Percentiles rank a stretch among this genome's conserved stretches.
These are phyloP conservation scores for Cantharis lateralis DNA, from an alignment of 2,888 invertebrate genomes.

Conservation along the genomic window DNA sequence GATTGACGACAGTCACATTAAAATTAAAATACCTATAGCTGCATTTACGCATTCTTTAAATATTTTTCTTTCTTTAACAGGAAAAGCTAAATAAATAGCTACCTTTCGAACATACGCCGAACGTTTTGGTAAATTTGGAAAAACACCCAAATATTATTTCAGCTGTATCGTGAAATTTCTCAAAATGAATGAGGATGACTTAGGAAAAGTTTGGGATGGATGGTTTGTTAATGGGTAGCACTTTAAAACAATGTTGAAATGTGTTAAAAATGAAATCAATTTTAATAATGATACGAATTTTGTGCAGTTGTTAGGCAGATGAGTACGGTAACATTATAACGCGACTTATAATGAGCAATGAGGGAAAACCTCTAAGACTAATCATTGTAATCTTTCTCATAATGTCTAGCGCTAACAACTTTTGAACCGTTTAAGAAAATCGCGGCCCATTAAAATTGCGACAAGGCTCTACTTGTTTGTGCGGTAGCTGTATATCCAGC, in stretches of 20 bases:
- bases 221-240: neutral
- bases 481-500: slow-evolving; percentile 44
- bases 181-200: neutral
- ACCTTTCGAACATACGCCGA: neutral
- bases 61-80: neutral
- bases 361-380: slow-evolving; percentile 56
- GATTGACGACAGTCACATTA: too few relatives aligned
- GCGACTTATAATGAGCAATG: slow-evolving; percentile 52
- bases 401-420: slow-evolving; percentile 57
- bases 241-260: slow-evolving; percentile 45
- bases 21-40: too few relatives aligned
- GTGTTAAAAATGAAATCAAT: slow-evolving; percentile 49
- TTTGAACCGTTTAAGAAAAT: slow-evolving; percentile 58
- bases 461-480: slow-evolving; percentile 48
- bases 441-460: slow-evolving; percentile 55
- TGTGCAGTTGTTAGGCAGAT: slow-evolving; percentile 53
- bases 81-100: neutral
- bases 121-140: neutral
- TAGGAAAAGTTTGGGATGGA: neutral
- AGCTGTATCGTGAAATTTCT: neutral
- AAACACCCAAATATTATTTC: neutral
- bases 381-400: slow-evolving; percentile 55
- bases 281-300: slow-evolving; percentile 53
- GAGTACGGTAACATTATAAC: slow-evolving; percentile 52
- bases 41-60: neutral